Percentiles rank a stretch among this genome's conserved stretches.
phyloP scores from a whole-genome alignment of 2,113 vertebrate genomes.

The Uropsilus gracilis region DNA sequence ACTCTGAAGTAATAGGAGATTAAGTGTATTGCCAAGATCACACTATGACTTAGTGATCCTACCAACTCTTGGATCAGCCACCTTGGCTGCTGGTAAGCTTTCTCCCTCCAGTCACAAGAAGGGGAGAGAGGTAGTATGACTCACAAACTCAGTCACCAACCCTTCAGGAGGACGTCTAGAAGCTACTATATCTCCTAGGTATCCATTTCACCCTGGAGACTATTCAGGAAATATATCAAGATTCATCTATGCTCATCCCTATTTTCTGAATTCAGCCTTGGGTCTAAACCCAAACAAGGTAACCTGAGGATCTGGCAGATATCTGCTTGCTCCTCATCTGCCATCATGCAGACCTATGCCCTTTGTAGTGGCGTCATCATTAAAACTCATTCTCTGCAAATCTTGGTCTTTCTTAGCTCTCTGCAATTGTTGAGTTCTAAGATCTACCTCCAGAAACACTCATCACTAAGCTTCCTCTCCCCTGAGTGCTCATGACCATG shows the following conservation, averaged over 20 bases:
- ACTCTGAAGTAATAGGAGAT: neutral
- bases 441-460: neutral
- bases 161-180: neutral
- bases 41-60: neutral
- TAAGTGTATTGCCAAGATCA: neutral
- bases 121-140: too few relatives aligned
- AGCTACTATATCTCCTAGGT: neutral
- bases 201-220: neutral
- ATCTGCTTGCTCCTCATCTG: neutral
- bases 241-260: neutral
- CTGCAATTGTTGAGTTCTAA: neutral
- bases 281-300: neutral
- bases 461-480: neutral
- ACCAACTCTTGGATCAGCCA: neutral
- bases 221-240: neutral
- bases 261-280: neutral
- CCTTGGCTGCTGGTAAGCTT: neutral
- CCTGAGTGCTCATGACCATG: neutral
- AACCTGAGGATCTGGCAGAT: neutral
- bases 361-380: neutral
- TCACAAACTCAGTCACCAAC: neutral
- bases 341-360: neutral
- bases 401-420: too few relatives aligned
- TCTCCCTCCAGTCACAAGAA: neutral
- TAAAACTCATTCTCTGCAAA: neutral